A percentile compares a stretch with the other conserved stretches of the same genome.
Evolutionary conservation across 2,113 vertebrate species (phyloP).

Genomic region (Oreochromis aureus): DNA sequence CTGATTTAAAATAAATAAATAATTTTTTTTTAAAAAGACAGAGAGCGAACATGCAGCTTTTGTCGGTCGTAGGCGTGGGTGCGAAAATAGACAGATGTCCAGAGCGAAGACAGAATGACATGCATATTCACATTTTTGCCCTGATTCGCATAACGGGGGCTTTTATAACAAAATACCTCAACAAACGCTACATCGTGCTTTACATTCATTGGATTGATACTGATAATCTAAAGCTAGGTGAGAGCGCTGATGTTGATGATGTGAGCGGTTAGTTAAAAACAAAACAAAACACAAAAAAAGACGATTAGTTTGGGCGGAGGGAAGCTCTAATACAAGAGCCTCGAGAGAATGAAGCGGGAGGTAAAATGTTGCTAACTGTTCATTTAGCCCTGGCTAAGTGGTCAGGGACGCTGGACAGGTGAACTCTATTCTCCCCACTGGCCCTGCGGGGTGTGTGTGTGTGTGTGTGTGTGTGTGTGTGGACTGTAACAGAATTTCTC

Average conservation of each 20-base stretch:
- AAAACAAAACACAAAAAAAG: neutral
- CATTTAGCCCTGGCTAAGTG: slow-evolving; percentile 98
- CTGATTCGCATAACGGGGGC: neutral
- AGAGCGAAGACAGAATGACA: slow-evolving; percentile 1
- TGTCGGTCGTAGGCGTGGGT: slow-evolving; percentile 22
- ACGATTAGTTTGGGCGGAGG: neutral
- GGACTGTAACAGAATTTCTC: slow-evolving; percentile 98
- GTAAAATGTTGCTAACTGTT: slow-evolving; percentile 88
- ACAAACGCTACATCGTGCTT: neutral
- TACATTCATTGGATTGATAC: slow-evolving; percentile 4
- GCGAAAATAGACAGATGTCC: slow-evolving; percentile 45
- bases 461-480: slow-evolving; percentile 37
- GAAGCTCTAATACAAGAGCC: slow-evolving; percentile 2
- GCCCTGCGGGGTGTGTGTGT: slow-evolving; percentile 79
- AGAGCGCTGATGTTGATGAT: neutral
- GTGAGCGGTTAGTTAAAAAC: neutral
- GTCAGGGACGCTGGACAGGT: slow-evolving; percentile 89
- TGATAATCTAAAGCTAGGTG: neutral
- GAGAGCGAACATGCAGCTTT: neutral
- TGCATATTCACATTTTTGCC: slow-evolving; percentile 14
- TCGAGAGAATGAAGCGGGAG: slow-evolving; percentile 64
- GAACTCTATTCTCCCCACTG: slow-evolving; percentile 96
- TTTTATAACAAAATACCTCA: neutral
- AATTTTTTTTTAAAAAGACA: neutral
- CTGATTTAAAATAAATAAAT: neutral